Evolutionary conservation across 1,140 invertebrate genomes (phyloP).

Genomic region (Portunus trituberculatus): DNA sequence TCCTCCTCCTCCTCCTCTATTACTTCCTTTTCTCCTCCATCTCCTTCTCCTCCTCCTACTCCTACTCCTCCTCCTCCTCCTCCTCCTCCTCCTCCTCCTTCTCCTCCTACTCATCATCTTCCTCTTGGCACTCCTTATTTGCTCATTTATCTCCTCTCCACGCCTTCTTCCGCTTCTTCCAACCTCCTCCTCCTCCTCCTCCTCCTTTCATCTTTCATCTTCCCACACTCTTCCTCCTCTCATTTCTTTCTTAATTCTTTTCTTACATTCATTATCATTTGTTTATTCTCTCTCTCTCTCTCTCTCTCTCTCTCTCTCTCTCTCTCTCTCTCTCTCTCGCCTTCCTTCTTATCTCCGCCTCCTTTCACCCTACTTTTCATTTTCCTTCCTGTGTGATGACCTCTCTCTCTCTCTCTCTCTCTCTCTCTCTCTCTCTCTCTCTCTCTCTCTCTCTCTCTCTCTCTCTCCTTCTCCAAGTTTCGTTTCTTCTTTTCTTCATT

Average conservation of each 20-base stretch:
- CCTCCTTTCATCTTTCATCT: not conserved
- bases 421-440: not conserved
- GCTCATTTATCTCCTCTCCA: not conserved
- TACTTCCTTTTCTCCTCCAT: not conserved
- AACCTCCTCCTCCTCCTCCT: not conserved
- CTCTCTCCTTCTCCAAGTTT: not conserved
- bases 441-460: not conserved
- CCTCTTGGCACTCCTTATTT: not conserved
- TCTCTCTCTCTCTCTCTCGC: not conserved
- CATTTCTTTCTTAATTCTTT: not conserved
- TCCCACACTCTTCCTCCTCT: not conserved
- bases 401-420: not conserved
- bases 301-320: no score
- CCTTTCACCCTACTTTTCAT: not conserved
- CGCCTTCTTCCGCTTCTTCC: not conserved
- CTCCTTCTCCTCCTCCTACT: not conserved
- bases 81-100: not conserved
- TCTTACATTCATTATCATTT: not conserved
- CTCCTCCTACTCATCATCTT: not conserved
- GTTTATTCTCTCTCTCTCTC: not conserved
- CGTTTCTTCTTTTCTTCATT: not conserved
- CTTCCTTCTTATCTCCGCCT: not conserved
- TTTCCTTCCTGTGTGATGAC: not conserved
- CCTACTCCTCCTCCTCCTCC: conserved; percentile 1
- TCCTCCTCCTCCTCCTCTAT: not conserved